Evolutionary conservation across 2,113 vertebrate genomes (phyloP).

Genomic region (Talpa occidentalis): DNA sequence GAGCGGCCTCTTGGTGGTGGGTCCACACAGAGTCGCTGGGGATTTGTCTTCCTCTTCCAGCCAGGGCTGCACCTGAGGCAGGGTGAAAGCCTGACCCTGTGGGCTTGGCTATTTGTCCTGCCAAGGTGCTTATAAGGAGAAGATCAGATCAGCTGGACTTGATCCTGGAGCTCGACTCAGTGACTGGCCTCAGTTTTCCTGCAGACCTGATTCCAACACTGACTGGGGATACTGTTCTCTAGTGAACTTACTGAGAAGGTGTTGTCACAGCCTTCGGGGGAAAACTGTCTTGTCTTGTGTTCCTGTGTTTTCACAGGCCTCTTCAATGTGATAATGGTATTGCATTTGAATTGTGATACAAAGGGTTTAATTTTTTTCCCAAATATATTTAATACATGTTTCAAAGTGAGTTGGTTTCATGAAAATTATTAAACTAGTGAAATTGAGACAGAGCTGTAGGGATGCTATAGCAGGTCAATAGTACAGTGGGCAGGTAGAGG

Average conservation of each 20-base stretch:
- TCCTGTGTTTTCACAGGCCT: neutral
- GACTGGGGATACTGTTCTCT: no score
- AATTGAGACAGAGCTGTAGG: no score
- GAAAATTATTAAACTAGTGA: neutral
- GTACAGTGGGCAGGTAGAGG: no score
- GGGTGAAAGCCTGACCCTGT: neutral
- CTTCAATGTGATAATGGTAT: slow-evolving; percentile 1
- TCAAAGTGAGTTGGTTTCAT: slow-evolving; percentile 1
- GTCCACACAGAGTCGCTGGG: neutral
- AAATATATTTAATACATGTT: neutral
- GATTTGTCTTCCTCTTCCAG: neutral
- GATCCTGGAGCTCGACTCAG: neutral
- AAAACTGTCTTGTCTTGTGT: neutral
- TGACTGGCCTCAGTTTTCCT: neutral
- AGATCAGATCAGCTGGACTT: neutral
- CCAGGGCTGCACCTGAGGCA: neutral
- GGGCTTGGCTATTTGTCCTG: neutral
- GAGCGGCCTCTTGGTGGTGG: neutral
- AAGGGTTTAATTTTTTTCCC: neutral
- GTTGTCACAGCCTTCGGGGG: neutral
- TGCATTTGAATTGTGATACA: neutral
- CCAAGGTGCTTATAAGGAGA: neutral
- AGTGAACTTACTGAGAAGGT: neutral
- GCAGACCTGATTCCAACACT: neutral
- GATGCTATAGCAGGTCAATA: no score